Percentiles rank a stretch among this genome's conserved stretches.
These are phyloP conservation scores for Harpagifer antarcticus DNA, from an alignment of 2,797 vertebrate species.

Conservation along the genomic window DNA sequence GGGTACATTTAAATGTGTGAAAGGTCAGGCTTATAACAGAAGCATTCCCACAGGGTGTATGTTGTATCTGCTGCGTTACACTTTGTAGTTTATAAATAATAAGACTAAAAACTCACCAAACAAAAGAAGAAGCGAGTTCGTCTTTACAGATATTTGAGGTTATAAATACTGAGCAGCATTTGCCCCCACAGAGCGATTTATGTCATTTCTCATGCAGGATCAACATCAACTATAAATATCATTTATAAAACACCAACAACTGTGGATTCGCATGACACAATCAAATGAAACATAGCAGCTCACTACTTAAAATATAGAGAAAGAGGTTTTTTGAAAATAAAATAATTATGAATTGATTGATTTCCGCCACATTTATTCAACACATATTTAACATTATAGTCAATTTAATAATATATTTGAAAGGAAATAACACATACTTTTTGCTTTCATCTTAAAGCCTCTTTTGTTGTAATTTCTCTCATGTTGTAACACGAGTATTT, in stretches of 20 bases:
- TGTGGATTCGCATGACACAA: constrained; percentile 1
- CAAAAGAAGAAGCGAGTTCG: neutral
- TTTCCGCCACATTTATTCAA: neutral
- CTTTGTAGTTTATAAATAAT: neutral
- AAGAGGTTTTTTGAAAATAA: neutral
- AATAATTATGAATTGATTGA: neutral
- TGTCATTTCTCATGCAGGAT: constrained; percentile 50
- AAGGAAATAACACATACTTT: neutral
- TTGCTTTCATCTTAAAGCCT: neutral
- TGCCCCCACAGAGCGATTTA: constrained; percentile 32
- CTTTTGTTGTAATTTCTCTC: constrained; percentile 6
- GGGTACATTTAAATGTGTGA: constrained; percentile 1
- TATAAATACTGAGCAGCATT: neutral
- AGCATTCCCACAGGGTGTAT: neutral
- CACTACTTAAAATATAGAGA: neutral
- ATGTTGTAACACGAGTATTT: neutral
- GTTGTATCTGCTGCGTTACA: neutral
- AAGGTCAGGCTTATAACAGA: neutral
- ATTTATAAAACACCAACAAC: constrained; percentile 2
- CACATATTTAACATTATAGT: neutral
- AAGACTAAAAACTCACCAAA: constrained; percentile 1
- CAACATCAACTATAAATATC: constrained; percentile 61
- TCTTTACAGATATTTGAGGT: constrained; percentile 18
- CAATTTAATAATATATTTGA: neutral
- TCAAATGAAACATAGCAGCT: neutral